These are phyloP conservation scores for Tympanuchus pallidicinctus DNA, from an alignment of 2,113 vertebrate species.

Conservation along the genomic window DNA sequence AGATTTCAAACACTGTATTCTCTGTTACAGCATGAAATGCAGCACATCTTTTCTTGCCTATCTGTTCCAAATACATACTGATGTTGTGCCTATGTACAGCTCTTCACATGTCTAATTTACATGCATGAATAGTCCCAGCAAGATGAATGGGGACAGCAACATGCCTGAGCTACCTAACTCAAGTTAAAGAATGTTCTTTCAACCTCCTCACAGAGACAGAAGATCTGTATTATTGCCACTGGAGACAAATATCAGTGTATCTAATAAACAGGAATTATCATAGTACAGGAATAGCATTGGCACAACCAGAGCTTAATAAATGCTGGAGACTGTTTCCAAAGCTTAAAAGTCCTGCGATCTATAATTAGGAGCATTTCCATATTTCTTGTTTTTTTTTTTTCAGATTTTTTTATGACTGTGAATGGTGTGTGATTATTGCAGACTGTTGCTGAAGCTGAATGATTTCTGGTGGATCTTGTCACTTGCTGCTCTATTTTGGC, in stretches of 20 bases:
- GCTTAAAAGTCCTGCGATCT: background rate
- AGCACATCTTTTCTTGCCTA: accelerated
- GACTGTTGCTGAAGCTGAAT: background rate
- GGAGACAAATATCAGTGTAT: background rate
- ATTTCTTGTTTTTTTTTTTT: background rate
- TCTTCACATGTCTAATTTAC: background rate
- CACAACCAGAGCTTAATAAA: background rate
- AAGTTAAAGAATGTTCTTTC: background rate
- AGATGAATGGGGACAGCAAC: background rate
- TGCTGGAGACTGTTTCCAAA: background rate
- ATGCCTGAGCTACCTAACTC: background rate
- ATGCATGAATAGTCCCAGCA: accelerated
- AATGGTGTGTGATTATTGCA: accelerated
- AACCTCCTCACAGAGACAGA: background rate
- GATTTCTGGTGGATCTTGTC: background rate
- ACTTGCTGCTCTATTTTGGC: background rate
- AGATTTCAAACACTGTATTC: background rate
- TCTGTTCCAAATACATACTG: background rate
- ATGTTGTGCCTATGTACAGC: background rate
- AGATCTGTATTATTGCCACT: background rate
- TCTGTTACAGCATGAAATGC: background rate
- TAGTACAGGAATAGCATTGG: background rate
- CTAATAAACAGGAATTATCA: background rate
- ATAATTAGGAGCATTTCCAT: background rate
- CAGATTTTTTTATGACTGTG: background rate